A percentile compares a stretch with the other conserved stretches of the same genome.
Conservation (phyloP, 2,888 invertebrate species). For the Nudaria mundana region DNA sequence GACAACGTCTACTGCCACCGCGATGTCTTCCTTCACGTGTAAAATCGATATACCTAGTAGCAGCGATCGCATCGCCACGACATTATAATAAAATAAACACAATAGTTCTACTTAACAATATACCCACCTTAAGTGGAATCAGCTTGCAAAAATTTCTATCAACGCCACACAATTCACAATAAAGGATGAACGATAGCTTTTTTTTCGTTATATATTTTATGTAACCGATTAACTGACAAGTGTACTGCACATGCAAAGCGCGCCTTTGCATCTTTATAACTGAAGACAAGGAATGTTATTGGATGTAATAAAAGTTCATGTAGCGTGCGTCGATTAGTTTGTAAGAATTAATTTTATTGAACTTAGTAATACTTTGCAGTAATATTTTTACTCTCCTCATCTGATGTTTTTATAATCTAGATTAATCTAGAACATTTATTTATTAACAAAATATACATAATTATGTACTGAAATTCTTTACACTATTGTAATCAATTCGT, state of each 20-base stretch:
- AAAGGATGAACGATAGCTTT: slow-evolving; percentile 17
- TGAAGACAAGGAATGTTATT: slow-evolving; percentile 39
- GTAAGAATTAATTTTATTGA: background rate
- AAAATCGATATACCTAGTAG: slow-evolving; percentile 65
- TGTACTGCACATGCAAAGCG: slow-evolving; percentile 49
- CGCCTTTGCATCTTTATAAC: slow-evolving; percentile 61
- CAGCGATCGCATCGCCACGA: slow-evolving; percentile 42
- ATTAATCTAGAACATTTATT: no score
- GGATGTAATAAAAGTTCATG: slow-evolving; percentile 36
- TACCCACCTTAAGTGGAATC: slow-evolving; percentile 62
- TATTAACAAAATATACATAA: no score
- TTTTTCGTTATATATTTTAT: slow-evolving; percentile 37
- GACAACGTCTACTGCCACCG: slow-evolving; percentile 51
- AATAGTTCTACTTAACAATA: slow-evolving; percentile 26
- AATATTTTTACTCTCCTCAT: background rate
- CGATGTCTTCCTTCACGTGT: slow-evolving; percentile 57
- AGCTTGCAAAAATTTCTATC: slow-evolving; percentile 56
- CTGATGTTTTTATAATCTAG: no score
- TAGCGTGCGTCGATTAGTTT: slow-evolving; percentile 10
- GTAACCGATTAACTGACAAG: slow-evolving; percentile 41
- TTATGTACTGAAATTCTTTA: no score
- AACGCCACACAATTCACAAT: slow-evolving; percentile 25
- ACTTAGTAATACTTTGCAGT: no score
- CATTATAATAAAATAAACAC: slow-evolving; percentile 39
- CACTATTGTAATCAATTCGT: no score